These are phyloP conservation scores for Hydrolagus colliei DNA, from an alignment of 2,797 vertebrate species.

Conservation along the genomic window DNA sequence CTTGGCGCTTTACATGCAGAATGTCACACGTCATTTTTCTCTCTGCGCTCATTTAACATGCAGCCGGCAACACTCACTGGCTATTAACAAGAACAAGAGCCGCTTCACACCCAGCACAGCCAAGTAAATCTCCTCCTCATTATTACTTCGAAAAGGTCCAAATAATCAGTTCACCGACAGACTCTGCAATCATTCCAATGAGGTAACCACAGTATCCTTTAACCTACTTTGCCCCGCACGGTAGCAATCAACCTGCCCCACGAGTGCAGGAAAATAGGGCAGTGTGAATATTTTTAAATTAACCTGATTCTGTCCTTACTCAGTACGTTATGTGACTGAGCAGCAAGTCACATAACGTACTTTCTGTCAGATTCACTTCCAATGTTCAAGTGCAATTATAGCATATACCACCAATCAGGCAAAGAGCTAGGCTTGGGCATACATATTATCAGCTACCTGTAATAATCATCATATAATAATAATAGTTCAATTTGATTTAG, in stretches of 20 bases:
- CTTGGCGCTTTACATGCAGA: no score
- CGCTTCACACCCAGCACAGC: background rate
- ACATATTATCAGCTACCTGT: no score
- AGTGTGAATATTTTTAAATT: background rate
- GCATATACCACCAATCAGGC: background rate
- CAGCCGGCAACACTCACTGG: background rate
- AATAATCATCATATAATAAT: no score
- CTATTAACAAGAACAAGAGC: background rate
- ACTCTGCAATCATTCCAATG: background rate
- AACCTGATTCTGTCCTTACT: background rate
- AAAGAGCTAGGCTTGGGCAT: no score
- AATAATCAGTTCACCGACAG: background rate
- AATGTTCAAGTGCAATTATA: background rate
- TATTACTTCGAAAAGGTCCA: background rate
- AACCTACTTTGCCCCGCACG: background rate
- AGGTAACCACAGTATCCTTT: background rate
- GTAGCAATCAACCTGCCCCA: background rate
- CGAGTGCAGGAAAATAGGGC: background rate
- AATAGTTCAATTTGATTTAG: background rate
- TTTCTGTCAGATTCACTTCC: constrained; percentile 7
- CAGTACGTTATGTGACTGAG: constrained; percentile 7
- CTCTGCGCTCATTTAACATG: no score
- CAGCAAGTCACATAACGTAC: background rate
- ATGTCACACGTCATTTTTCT: no score
- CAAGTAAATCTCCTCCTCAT: background rate